phyloP scores from a whole-genome alignment of 2,888 invertebrate genomes.

The Andrena haemorrhoa region DNA sequence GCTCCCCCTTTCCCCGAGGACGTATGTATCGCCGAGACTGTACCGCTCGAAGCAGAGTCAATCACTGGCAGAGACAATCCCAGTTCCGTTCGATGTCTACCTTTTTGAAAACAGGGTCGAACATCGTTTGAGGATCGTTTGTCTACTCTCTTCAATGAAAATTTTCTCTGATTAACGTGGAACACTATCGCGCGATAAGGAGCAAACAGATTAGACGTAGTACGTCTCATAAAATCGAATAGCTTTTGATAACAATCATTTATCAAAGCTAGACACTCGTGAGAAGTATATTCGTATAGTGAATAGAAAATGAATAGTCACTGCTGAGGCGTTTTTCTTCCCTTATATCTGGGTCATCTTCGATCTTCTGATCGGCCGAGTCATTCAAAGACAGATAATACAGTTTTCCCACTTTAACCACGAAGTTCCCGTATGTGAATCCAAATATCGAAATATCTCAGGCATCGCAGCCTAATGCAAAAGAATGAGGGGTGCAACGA shows the following conservation, averaged over 20 bases:
- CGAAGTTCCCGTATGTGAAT: too few species aligned
- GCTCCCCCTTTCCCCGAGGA: neutral
- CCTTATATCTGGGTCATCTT: too few species aligned
- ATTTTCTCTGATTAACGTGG: neutral
- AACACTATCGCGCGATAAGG: neutral
- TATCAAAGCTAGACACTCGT: too few species aligned
- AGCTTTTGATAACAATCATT: too few species aligned
- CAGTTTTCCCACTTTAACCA: too few species aligned
- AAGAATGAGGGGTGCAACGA: neutral
- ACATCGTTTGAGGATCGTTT: neutral
- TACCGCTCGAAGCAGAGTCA: neutral
- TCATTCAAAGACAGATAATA: too few species aligned
- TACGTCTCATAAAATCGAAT: too few species aligned
- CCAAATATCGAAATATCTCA: neutral
- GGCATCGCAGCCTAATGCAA: neutral
- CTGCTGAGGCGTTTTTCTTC: too few species aligned
- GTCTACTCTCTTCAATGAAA: neutral
- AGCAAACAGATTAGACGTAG: neutral
- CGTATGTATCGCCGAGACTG: neutral
- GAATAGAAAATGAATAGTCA: too few species aligned
- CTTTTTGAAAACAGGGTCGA: neutral
- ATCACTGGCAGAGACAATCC: neutral
- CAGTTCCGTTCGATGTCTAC: neutral
- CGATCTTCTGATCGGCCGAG: too few species aligned
- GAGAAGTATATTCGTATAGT: too few species aligned